Evolutionary conservation across 2,113 vertebrate species (phyloP), one percentile per base, ranked within the genome.

Genomic region (Micromys minutus): DNA sequence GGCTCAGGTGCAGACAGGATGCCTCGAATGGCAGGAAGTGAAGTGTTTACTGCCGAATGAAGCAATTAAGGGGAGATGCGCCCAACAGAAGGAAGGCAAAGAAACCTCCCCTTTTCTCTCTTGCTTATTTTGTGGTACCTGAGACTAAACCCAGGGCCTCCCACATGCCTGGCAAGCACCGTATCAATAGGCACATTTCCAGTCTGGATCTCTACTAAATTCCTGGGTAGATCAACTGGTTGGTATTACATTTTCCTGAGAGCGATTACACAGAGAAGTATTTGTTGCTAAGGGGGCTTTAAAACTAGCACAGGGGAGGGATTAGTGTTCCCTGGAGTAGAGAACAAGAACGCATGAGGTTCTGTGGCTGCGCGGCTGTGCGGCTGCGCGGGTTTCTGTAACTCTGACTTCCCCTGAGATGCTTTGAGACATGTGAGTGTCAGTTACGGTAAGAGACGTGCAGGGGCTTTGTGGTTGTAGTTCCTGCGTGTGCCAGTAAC

Each of bases 251-350:
- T 87, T 45, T 96, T 95, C 61, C 34, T 17, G 26, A 45, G 87
- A 36, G 29, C 75, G 61, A 96, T 85, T 36, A 13, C 94, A 80
- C 47, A 89, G 90, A 57, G 71, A 95, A 96, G 52, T 90, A 89
- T 92, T 95, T 94, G 88, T 96, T 97, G 96, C 90, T 95, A 97
- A 90, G 96, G 90, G 94, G 90, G 90, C 92, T 97, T 97, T 94
- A 93, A 95, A 97, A 95, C 95, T 93, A 84, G 80, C 61, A 10
- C 83, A 93, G 55, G 39, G 85, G 71, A 94, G 21, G 36, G 72
- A 96, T 91, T 69, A 90, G 65, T 85, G 81, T 88, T 93, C 90
- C 72, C 81, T 90, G 90, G 47, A 76, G 86, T 47, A 94, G 87
- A 89, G 24, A 50, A 61, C 86, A 93, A 89, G 84, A 90, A 83